phyloP scores from a whole-genome alignment of 2,797 vertebrate genomes.

The Onychomys arenicola region DNA sequence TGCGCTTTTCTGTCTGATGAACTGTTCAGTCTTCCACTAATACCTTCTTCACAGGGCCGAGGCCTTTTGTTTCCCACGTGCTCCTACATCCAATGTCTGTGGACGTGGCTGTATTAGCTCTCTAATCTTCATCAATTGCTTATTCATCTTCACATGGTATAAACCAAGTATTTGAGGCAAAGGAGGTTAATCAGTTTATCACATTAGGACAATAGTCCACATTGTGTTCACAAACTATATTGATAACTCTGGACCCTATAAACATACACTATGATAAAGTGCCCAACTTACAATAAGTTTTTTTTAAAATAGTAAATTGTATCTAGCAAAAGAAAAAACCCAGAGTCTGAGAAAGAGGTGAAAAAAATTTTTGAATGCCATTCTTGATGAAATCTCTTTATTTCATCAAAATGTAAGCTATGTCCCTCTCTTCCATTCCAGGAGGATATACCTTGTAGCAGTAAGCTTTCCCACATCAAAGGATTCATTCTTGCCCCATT shows the following conservation, averaged over 20 bases:
- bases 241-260: neutral
- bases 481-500: constrained; percentile 4
- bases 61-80: neutral
- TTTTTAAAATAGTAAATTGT: neutral
- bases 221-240: neutral
- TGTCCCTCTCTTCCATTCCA: neutral
- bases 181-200: neutral
- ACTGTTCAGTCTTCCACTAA: constrained; percentile 10
- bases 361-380: neutral
- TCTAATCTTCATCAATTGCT: neutral
- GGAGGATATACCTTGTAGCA: neutral
- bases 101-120: neutral
- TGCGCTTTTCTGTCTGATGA: constrained; percentile 41
- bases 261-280: neutral
- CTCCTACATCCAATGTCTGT: neutral
- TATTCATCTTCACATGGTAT: constrained; percentile 21
- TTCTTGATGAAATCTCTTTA: neutral
- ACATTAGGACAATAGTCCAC: neutral
- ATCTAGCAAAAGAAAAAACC: neutral
- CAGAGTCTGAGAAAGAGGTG: neutral
- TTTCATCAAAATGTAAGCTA: constrained; percentile 40
- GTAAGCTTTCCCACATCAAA: constrained; percentile 6
- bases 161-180: constrained; percentile 28
- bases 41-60: neutral
- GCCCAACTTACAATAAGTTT: neutral